Percentiles rank a stretch among this genome's conserved stretches.
phyloP scores from a whole-genome alignment of 2,888 invertebrate species.

The Cheilosia soror region DNA sequence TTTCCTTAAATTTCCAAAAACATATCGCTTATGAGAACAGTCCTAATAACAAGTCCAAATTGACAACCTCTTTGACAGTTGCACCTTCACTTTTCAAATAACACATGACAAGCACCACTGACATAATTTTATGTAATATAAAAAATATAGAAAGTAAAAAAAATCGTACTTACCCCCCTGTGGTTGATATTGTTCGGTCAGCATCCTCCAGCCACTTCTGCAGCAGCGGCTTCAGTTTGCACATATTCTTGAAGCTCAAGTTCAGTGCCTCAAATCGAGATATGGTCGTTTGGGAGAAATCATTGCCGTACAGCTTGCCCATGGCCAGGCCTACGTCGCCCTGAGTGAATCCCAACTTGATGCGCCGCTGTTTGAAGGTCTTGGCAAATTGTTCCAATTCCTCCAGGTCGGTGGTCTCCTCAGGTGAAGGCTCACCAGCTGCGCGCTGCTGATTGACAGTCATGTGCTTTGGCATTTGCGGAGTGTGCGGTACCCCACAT shows the following conservation, averaged over 20 bases:
- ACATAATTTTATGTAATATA: not conserved
- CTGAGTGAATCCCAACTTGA: conserved; percentile 99
- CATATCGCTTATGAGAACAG: too few relatives aligned
- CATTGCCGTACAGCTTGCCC: conserved; percentile 99
- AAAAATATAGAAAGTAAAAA: too few relatives aligned
- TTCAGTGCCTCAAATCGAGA: conserved; percentile 99
- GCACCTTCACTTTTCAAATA: too few relatives aligned
- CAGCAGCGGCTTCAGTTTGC: conserved; percentile 98
- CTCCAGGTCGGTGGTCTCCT: conserved; percentile 98
- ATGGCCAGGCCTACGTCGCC: conserved; percentile 99
- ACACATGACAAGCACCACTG: too few relatives aligned
- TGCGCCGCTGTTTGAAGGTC: conserved; percentile 98
- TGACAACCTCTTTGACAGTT: too few relatives aligned
- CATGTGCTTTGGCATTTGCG: conserved; percentile 85
- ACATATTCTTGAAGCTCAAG: conserved; percentile 99
- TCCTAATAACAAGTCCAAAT: too few relatives aligned
- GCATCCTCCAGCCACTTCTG: conserved; percentile 99
- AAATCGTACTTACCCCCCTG: conserved; percentile 84
- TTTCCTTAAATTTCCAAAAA: too few relatives aligned
- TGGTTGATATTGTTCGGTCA: conserved; percentile 91
- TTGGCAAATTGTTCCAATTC: conserved; percentile 99
- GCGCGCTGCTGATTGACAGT: conserved; percentile 85
- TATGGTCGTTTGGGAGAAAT: conserved; percentile 99
- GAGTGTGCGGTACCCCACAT: conserved; percentile 85
- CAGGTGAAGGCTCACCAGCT: conserved; percentile 92